These are phyloP conservation scores for Semicossyphus pulcher DNA, from an alignment of 2,113 vertebrate species.

Conservation along the genomic window DNA sequence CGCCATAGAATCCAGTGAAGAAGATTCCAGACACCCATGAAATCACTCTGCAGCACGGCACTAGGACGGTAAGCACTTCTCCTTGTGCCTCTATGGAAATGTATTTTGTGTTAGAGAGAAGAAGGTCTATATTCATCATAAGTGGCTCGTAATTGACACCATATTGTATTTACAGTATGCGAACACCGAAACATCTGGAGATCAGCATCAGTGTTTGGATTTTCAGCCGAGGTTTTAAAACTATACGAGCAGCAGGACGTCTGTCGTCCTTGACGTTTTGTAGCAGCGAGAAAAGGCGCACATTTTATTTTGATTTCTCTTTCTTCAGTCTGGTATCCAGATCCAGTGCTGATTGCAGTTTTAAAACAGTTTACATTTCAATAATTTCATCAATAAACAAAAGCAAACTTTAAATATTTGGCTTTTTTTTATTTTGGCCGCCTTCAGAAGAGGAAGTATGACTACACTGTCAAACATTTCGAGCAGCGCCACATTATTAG, in stretches of 20 bases:
- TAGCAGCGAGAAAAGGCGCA: neutral
- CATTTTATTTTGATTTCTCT: neutral
- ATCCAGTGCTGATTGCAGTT: slow-evolving; percentile 4
- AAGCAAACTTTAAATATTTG: slow-evolving; percentile 26
- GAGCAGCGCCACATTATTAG: too few relatives aligned
- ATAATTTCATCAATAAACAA: neutral
- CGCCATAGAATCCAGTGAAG: slow-evolving; percentile 89
- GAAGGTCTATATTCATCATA: neutral
- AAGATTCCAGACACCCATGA: slow-evolving; percentile 97
- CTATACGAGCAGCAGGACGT: neutral
- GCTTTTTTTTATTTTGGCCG: neutral
- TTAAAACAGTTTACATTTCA: slow-evolving; percentile 1
- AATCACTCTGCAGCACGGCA: slow-evolving; percentile 93
- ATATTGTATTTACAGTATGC: neutral
- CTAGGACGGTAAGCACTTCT: slow-evolving; percentile 88
- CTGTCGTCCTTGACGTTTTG: neutral
- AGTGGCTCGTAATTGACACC: neutral
- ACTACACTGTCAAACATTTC: slow-evolving; percentile 16
- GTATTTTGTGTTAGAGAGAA: neutral
- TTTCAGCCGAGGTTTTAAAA: neutral
- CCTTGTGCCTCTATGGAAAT: neutral
- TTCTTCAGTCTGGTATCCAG: neutral
- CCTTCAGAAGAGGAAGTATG: slow-evolving; percentile 1
- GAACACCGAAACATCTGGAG: neutral
- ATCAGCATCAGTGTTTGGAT: neutral